Conservation (phyloP, 2,888 invertebrate species). For the Drosophila anomalata region DNA sequence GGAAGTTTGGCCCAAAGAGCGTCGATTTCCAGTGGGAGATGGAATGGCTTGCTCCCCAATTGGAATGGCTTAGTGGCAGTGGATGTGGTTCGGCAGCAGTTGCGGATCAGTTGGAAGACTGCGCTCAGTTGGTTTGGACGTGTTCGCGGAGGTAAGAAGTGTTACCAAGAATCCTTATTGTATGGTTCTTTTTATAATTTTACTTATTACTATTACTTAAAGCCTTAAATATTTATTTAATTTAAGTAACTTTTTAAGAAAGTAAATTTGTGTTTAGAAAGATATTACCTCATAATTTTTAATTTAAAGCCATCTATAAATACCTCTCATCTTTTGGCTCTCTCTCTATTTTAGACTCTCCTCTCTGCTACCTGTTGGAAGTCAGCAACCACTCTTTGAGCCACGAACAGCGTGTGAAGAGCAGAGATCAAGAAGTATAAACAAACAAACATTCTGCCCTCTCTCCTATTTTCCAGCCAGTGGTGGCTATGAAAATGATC, state of each 20-base stretch:
- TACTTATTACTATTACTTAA: too few species aligned
- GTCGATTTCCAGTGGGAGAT: conserved; percentile 16
- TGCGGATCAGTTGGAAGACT: conserved; percentile 76
- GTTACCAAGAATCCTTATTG: too few species aligned
- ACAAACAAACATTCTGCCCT: conserved; percentile 44
- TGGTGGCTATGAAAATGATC: conserved; percentile 86
- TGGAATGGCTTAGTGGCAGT: conserved; percentile 40
- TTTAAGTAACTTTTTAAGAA: too few species aligned
- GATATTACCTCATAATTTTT: not conserved
- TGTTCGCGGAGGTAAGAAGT: conserved; percentile 56
- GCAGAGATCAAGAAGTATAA: conserved; percentile 56
- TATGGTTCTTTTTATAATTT: too few species aligned
- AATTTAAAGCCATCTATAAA: not conserved
- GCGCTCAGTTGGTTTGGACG: conserved; percentile 70
- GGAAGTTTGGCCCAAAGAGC: conserved; percentile 35
- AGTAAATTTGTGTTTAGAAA: too few species aligned
- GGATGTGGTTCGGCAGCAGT: conserved; percentile 39
- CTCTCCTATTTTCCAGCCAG: conserved; percentile 15
- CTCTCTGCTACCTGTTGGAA: conserved; percentile 14
- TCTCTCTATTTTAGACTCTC: conserved; percentile 18
- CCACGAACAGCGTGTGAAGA: conserved; percentile 53
- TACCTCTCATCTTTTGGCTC: not conserved
- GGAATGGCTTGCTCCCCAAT: conserved; percentile 42
- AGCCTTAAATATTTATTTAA: too few species aligned
- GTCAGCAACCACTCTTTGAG: conserved; percentile 47